Base-by-base conservation (phyloP, 2,113 vertebrate species). In the Thamnophis sirtalis region DNA sequence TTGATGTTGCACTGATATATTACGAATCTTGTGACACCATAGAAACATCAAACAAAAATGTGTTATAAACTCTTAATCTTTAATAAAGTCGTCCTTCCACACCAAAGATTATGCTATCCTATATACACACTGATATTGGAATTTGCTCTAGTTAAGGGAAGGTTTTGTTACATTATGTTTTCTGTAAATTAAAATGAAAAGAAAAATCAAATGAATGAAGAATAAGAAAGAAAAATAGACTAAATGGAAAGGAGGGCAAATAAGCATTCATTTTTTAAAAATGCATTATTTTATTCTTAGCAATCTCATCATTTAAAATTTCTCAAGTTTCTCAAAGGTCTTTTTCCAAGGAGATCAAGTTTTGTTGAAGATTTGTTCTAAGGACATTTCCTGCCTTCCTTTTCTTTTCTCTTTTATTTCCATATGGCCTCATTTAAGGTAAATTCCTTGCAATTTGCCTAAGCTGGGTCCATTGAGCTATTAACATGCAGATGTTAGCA, bases 351-450 rank as follows among this genome's bases (percentile, higher is more conserved):
- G 43, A 84, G 6, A 92, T 22, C n/a, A 4, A 51, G 1, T 48
- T 86, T 89, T 89, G 87, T 58, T 49, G 21, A 17, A 60, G 48
- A 89, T 89, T 92, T 92, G 73, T 48, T 49, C 2, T 10, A 50
- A 55, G 43, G 43, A 22, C 48, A 87, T 88, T 88, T 91, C 28
- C 24, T 60, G 43, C 8, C 22, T 89, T 89, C 28, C 48, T 89
- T 68, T 19, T 13, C n/a, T 38, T 80, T 80, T 80, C 24, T 26
- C 13, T 49, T 93, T 91, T 84, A 80, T 93, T 92, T 94, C 95
- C 92, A 95, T 87, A 43, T 91, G 95, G 94, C 93, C 95, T 91
- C 94, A 68, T 90, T 95, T 91, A 94, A 92, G 93, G 89, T 33
- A 43, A 92, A 92, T 92, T 55, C 93, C 92, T 91, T 9, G 60